Conservation (phyloP, 1,140 invertebrate genomes). For the Battus philenor region DNA sequence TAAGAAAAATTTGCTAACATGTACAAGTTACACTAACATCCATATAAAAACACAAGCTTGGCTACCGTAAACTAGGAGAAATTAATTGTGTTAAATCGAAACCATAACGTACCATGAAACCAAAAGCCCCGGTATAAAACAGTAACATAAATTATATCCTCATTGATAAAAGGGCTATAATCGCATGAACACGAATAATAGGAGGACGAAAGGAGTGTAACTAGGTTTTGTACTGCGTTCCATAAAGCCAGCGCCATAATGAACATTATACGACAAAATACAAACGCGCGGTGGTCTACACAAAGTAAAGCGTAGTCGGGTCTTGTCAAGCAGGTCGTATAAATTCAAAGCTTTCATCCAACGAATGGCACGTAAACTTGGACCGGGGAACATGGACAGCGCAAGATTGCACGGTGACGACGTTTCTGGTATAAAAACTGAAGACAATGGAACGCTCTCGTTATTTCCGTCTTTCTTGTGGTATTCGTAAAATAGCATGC, state of each 20-base stretch:
- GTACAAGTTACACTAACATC: no score
- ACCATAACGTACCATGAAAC: background rate
- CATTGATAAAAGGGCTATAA: slow-evolving; percentile 1
- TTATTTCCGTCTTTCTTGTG: no score
- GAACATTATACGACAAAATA: slow-evolving; percentile 13
- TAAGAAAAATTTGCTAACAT: no score
- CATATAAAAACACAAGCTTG: no score
- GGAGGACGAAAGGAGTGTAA: slow-evolving; percentile 9
- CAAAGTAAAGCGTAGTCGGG: slow-evolving; percentile 24
- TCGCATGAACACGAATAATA: slow-evolving; percentile 5
- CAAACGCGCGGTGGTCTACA: slow-evolving; percentile 19
- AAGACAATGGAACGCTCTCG: slow-evolving; percentile 8
- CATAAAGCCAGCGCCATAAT: slow-evolving; percentile 12
- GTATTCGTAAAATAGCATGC: no score
- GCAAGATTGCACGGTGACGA: slow-evolving; percentile 26
- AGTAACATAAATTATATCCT: background rate
- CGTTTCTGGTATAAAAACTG: slow-evolving; percentile 7
- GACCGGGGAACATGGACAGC: slow-evolving; percentile 23
- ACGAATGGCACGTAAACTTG: slow-evolving; percentile 34
- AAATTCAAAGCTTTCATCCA: slow-evolving; percentile 41
- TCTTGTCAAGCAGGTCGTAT: slow-evolving; percentile 45
- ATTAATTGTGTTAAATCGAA: slow-evolving; percentile 8
- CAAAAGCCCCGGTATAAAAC: background rate
- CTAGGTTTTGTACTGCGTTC: slow-evolving; percentile 13
- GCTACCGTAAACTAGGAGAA: slow-evolving; percentile 4